Evolutionary conservation across 2,113 vertebrate genomes (phyloP).

Genomic region (Tonatia bakeri): DNA sequence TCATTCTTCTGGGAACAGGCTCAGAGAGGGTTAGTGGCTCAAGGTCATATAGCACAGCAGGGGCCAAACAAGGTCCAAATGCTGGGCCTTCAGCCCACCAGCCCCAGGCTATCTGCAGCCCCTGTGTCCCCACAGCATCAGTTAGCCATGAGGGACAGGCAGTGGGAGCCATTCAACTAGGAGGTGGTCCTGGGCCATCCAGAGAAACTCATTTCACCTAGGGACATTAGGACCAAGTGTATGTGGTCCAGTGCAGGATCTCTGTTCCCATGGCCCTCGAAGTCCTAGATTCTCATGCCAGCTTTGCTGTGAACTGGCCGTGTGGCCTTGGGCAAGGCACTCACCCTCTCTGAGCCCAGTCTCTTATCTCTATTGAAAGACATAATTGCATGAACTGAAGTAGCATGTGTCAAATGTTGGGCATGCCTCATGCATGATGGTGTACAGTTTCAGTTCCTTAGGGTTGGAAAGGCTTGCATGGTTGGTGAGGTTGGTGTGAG

Average conservation of each 20-base stretch:
- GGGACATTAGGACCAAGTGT: background rate
- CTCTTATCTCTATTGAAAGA: background rate
- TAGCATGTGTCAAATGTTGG: background rate
- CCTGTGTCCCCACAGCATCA: background rate
- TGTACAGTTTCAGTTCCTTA: background rate
- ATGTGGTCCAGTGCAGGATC: background rate
- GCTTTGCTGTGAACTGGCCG: background rate
- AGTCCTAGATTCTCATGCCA: background rate
- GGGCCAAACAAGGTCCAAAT: too few relatives aligned
- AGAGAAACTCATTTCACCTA: background rate
- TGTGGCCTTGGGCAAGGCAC: background rate
- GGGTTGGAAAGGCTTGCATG: background rate
- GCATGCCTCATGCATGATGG: background rate
- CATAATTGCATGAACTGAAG: rapidly evolving
- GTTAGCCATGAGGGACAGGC: background rate
- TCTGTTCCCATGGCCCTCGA: background rate
- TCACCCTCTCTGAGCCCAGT: background rate
- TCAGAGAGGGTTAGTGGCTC: background rate
- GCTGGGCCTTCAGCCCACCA: background rate
- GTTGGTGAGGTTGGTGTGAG: background rate
- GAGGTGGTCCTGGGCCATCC: background rate
- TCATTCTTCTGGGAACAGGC: background rate
- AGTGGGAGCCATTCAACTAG: background rate
- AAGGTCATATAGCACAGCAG: background rate
- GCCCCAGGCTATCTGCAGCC: background rate